Evolutionary conservation across 2,888 invertebrate species (phyloP).

Genomic region (Myopa testacea): DNA sequence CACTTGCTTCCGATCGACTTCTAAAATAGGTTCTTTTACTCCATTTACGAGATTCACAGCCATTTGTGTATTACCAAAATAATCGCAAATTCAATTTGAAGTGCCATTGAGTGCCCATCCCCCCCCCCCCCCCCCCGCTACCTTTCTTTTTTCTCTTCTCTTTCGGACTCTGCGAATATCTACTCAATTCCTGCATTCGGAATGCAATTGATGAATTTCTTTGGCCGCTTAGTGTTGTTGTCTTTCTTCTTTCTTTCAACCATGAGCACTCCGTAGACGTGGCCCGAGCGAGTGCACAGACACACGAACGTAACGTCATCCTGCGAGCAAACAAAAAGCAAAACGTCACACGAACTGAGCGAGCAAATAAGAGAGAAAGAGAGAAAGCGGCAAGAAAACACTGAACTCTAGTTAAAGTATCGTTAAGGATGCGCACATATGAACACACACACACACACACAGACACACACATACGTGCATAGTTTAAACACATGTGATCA

Average conservation of each 20-base stretch:
- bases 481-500: constrained; percentile 5
- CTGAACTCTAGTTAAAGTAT: constrained; percentile 35
- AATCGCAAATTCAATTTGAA: too few species aligned
- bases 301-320: constrained; percentile 24
- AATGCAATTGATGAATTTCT: background rate
- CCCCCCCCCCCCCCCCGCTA: too few species aligned
- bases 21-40: too few species aligned
- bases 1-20: too few species aligned
- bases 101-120: too few species aligned
- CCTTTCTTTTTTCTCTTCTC: too few species aligned
- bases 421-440: constrained; percentile 29
- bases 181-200: too few species aligned
- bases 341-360: background rate
- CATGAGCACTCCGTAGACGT: background rate
- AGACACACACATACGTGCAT: constrained; percentile 7
- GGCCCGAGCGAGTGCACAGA: constrained; percentile 12
- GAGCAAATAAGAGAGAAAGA: background rate
- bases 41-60: too few species aligned
- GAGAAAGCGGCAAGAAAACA: constrained; percentile 8
- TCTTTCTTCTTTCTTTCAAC: background rate
- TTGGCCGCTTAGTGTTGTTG: background rate
- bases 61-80: too few species aligned
- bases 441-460: constrained; percentile 19
- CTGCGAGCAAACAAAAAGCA: constrained; percentile 24
- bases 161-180: too few species aligned